Evolutionary conservation across 2,797 vertebrate species (phyloP), one percentile per base, ranked within the genome.

Genomic region (Neosilurus mollespiculum): DNA sequence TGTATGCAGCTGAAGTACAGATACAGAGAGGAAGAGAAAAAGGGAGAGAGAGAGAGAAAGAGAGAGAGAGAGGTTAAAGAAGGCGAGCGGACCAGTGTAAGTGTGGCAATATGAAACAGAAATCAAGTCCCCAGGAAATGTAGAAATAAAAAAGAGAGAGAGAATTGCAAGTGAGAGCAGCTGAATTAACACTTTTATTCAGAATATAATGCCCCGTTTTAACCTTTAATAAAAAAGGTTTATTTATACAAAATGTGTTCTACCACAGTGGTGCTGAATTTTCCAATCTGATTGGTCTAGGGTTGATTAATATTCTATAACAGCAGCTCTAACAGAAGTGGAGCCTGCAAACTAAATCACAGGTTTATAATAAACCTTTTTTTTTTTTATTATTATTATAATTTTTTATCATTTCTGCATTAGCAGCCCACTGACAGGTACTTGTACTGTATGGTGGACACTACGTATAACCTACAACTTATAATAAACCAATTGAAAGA

Each of bases 1-100:
- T 85, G 86, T 78, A 89, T 2, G 90, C 91, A 2, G 90, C 94
- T 93, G 88, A 87, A 88, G 88, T 83, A 86, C 81, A 87, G 37
- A 87, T 34, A 83, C 61, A 58, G 82, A 72, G 2, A 37, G 2
- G 20, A 83, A 59, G 22, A 54, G 54, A 16, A 49, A 66, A 43
- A 83, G 58, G 70, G 67, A 65, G 56, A 54, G 82, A 78, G 82
- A 78, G 83, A 78, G 82, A 49, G 20, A 58, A 26, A 22, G 53
- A 72, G 54, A 85, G 66, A 79, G 71, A 71, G 64, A 59, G 71
- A 58, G 69, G 62, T 64, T 78, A 78, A 78, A 78, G 9, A 2
- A 5, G 37, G 59, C 0, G 24, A 51, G 76, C 18, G 22, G n/a
- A 64, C 64, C 76, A 64, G 22, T 49, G 37, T 64, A 78, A 37